A percentile compares a stretch with the other conserved stretches of the same genome.
These are phyloP conservation scores for Batillaria attramentaria DNA, from an alignment of 1,140 invertebrate species.

Conservation along the genomic window DNA sequence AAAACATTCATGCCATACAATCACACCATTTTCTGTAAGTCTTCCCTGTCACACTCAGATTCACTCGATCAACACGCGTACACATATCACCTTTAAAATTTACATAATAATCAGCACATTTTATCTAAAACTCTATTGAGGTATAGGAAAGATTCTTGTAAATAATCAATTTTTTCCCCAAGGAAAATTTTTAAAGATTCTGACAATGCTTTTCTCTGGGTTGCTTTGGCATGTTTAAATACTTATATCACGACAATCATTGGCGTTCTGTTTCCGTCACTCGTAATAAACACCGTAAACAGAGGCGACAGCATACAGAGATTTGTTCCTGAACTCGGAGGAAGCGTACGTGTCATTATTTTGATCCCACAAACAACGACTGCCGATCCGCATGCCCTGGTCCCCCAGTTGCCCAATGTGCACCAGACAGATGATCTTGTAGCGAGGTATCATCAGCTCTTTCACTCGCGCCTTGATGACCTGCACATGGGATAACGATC, in stretches of 20 bases:
- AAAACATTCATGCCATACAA: too few relatives aligned
- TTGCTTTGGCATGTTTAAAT: too few relatives aligned
- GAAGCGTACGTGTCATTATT: constrained; percentile 63
- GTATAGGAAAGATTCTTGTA: neutral
- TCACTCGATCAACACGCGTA: too few relatives aligned
- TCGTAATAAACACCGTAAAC: constrained; percentile 69
- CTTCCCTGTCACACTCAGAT: too few relatives aligned
- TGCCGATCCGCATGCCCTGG: constrained; percentile 64
- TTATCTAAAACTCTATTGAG: neutral
- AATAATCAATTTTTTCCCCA: neutral
- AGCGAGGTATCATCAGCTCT: constrained; percentile 66
- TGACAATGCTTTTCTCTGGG: too few relatives aligned
- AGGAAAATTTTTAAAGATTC: neutral
- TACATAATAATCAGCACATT: neutral
- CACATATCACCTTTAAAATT: too few relatives aligned
- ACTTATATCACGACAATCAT: neutral
- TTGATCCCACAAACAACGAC: constrained; percentile 68
- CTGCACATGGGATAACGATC: too few relatives aligned
- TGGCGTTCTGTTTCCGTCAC: constrained; percentile 34
- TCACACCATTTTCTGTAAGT: too few relatives aligned
- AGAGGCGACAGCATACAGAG: constrained; percentile 66
- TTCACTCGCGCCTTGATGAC: constrained; percentile 68
- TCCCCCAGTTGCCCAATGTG: constrained; percentile 64
- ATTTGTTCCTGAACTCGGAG: constrained; percentile 65
- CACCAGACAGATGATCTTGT: constrained; percentile 67